Conservation (phyloP, 2,797 vertebrate species). For the Cryptoprocta ferox region DNA sequence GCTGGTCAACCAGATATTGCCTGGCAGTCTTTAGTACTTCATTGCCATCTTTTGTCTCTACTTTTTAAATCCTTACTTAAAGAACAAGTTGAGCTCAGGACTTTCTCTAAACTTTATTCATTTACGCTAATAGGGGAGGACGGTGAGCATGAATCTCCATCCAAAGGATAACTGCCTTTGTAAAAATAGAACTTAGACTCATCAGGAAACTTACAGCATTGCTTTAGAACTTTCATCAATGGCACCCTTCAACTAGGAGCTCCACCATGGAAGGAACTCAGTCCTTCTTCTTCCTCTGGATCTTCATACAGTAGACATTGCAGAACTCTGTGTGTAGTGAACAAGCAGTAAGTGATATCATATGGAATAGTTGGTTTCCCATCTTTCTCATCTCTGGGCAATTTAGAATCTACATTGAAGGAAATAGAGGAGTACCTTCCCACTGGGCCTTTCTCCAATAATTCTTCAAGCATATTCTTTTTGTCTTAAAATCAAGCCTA, state of each 20-base stretch:
- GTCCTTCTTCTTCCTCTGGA: not conserved
- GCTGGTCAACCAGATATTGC: conserved; percentile 35
- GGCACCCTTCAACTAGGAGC: not conserved
- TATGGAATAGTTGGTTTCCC: not conserved
- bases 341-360: not conserved
- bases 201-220: not conserved
- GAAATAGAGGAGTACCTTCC: not conserved
- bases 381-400: conserved; percentile 35
- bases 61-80: conserved; percentile 46
- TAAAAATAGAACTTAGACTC: not conserved
- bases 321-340: not conserved
- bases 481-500: conserved; percentile 37
- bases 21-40: conserved; percentile 17
- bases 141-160: not conserved
- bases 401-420: conserved; percentile 31
- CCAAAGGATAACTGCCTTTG: not conserved
- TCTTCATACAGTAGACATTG: not conserved
- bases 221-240: conserved; percentile 38
- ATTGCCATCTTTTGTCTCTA: conserved; percentile 46
- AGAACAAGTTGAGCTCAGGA: conserved; percentile 23
- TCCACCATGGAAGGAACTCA: not conserved
- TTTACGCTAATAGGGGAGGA: conserved; percentile 1
- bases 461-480: conserved; percentile 44
- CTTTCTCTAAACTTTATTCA: conserved; percentile 52
- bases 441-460: not conserved